These are phyloP conservation scores for Pocillopora meandrina DNA, from an alignment of 92 coral and sea anemone genomes.

Conservation along the genomic window DNA sequence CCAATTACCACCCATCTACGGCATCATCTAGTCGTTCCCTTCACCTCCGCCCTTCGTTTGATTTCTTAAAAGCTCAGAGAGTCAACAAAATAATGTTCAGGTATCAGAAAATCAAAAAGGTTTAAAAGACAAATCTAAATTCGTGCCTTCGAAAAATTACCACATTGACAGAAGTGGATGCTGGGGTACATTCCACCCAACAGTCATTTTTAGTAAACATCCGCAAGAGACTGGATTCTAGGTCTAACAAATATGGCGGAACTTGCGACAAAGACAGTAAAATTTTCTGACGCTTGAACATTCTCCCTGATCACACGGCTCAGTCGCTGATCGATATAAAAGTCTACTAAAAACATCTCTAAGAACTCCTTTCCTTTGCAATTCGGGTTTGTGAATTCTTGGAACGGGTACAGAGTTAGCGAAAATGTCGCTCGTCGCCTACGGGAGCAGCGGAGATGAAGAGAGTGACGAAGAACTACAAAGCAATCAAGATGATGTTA, in stretches of 20 bases:
- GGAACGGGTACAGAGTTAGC: neutral
- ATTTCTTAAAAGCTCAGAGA: too few species aligned
- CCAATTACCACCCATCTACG: too few species aligned
- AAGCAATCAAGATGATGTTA: neutral
- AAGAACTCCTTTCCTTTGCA: neutral
- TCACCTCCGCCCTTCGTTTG: too few species aligned
- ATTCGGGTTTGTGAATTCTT: neutral
- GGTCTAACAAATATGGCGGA: slow-evolving; percentile 29
- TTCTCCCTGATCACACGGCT: neutral
- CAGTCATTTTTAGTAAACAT: neutral
- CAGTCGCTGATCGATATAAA: neutral
- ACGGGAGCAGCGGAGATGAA: slow-evolving; percentile 84
- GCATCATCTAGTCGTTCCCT: too few species aligned
- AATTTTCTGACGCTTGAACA: neutral
- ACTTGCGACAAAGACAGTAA: neutral
- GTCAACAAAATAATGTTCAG: too few species aligned
- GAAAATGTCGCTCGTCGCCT: slow-evolving; percentile 92
- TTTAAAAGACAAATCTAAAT: too few species aligned
- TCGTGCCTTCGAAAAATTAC: too few species aligned
- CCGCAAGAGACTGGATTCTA: slow-evolving; percentile 23
- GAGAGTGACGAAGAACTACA: slow-evolving; percentile 58
- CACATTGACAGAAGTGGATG: too few species aligned
- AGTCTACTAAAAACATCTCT: neutral
- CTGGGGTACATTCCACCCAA: neutral
- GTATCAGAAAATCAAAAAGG: too few species aligned